Percentiles rank a stretch among this genome's conserved stretches.
These are phyloP conservation scores for Neomorphus geoffroyi DNA, from an alignment of 2,797 vertebrate species.

Conservation along the genomic window DNA sequence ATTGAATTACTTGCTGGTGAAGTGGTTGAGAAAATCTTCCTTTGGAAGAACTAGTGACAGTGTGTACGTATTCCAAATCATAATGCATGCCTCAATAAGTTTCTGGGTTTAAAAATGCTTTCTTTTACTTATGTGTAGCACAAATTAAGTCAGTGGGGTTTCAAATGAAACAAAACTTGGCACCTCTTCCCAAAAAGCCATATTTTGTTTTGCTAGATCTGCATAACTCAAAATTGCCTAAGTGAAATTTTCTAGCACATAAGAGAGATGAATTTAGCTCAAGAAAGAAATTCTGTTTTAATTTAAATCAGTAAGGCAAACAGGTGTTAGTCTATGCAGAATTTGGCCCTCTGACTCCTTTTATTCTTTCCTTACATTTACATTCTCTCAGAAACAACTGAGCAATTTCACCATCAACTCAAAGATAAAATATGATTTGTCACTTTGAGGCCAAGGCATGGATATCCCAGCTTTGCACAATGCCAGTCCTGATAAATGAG, in stretches of 20 bases:
- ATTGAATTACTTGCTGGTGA: conserved; percentile 23
- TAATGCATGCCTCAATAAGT: conserved; percentile 17
- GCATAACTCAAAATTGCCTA: conserved; percentile 47
- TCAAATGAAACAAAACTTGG: conserved; percentile 54
- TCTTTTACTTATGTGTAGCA: conserved; percentile 34
- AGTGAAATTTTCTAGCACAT: conserved; percentile 51
- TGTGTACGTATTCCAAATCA: conserved; percentile 1
- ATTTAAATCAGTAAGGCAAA: conserved; percentile 54
- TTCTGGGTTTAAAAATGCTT: conserved; percentile 41
- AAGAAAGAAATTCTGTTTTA: conserved; percentile 33
- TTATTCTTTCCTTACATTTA: background rate
- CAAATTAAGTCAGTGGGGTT: conserved; percentile 57
- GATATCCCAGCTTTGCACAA: background rate
- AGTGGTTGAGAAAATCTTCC: conserved; percentile 15
- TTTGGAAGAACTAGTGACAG: conserved; percentile 12
- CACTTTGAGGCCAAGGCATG: background rate
- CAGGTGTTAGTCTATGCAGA: conserved; percentile 40
- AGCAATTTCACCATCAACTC: background rate
- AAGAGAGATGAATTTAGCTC: conserved; percentile 48
- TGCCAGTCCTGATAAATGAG: background rate
- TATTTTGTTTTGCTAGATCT: conserved; percentile 63
- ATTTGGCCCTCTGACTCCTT: background rate
- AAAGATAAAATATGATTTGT: background rate
- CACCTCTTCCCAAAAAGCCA: conserved; percentile 42
- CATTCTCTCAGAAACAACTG: background rate